These are phyloP conservation scores for Anisognathus igniventris DNA, from an alignment of 2,797 vertebrate genomes.

Conservation along the genomic window DNA sequence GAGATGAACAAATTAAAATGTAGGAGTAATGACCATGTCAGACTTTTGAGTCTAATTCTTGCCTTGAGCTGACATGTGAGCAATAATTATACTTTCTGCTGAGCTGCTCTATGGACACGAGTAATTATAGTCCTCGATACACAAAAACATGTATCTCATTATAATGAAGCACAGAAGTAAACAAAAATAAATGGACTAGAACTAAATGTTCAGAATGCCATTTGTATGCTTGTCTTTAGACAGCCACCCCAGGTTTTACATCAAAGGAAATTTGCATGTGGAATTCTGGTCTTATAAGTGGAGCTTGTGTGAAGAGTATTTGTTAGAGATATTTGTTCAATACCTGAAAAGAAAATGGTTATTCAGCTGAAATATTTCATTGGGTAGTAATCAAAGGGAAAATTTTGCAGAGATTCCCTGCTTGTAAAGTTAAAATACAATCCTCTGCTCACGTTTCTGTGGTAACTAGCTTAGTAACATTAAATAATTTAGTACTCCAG, in stretches of 20 bases:
- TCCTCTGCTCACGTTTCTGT: background rate
- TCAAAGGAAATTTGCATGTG: background rate
- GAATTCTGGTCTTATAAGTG: background rate
- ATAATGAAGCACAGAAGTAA: slow-evolving; percentile 1
- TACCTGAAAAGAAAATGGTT: background rate
- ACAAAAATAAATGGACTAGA: slow-evolving; percentile 8
- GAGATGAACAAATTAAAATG: background rate
- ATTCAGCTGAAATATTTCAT: background rate
- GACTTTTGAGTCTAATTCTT: slow-evolving; percentile 17
- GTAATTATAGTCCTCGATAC: background rate
- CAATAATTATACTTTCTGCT: slow-evolving; percentile 17
- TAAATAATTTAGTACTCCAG: background rate
- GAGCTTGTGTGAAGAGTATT: background rate
- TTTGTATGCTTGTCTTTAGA: background rate
- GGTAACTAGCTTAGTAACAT: background rate
- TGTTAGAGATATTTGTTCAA: background rate
- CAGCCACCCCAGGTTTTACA: background rate
- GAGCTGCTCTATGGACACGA: background rate
- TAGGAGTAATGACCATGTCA: background rate
- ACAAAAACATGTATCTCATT: background rate
- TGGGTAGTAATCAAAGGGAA: background rate
- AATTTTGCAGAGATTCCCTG: background rate
- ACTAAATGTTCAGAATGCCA: background rate
- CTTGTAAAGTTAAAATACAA: background rate
- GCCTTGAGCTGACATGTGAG: background rate